phyloP scores from a whole-genome alignment of 2,113 vertebrate genomes.

The Stegastes partitus region DNA sequence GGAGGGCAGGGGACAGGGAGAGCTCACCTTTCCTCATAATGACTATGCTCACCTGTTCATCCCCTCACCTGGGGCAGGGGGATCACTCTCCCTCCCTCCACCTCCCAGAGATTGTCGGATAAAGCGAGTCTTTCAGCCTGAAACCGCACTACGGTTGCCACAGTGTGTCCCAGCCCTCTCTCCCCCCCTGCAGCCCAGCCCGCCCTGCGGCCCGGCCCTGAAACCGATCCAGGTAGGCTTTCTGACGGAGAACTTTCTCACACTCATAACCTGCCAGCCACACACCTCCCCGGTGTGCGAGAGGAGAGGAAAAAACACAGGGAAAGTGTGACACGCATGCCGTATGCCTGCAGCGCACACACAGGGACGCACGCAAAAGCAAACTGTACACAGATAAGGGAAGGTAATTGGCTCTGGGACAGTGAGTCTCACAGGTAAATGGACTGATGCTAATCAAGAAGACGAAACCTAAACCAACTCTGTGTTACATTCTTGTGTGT shows the following conservation, averaged over 20 bases:
- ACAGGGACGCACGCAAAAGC: conserved; percentile 30
- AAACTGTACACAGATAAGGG: conserved; percentile 70
- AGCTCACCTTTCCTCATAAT: conserved; percentile 86
- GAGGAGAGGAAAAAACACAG: conserved; percentile 11
- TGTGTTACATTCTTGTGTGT: conserved; percentile 45
- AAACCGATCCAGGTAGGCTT: conserved; percentile 83
- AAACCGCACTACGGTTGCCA: conserved; percentile 62
- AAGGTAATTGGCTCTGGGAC: conserved; percentile 74
- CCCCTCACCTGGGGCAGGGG: conserved; percentile 83
- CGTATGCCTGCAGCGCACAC: conserved; percentile 32
- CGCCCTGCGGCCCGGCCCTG: conserved; percentile 76
- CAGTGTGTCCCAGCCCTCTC: conserved; percentile 34
- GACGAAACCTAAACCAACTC: conserved; percentile 54
- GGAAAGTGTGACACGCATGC: conserved; percentile 32
- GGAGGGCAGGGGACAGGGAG: conserved; percentile 63
- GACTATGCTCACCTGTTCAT: conserved; percentile 84
- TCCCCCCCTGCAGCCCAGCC: conserved; percentile 35
- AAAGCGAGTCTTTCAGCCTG: conserved; percentile 79
- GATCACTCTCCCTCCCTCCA: conserved; percentile 69
- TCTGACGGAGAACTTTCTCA: conserved; percentile 82
- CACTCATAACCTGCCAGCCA: conserved; percentile 79
- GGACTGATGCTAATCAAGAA: conserved; percentile 68
- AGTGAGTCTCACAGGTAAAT: conserved; percentile 73
- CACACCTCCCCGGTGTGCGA: conserved; percentile 49
- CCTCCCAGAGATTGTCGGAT: conserved; percentile 76